A percentile compares a stretch with the other conserved stretches of the same genome.
phyloP scores from a whole-genome alignment of 2,797 vertebrate species.

The Pipistrellus pipistrellus region DNA sequence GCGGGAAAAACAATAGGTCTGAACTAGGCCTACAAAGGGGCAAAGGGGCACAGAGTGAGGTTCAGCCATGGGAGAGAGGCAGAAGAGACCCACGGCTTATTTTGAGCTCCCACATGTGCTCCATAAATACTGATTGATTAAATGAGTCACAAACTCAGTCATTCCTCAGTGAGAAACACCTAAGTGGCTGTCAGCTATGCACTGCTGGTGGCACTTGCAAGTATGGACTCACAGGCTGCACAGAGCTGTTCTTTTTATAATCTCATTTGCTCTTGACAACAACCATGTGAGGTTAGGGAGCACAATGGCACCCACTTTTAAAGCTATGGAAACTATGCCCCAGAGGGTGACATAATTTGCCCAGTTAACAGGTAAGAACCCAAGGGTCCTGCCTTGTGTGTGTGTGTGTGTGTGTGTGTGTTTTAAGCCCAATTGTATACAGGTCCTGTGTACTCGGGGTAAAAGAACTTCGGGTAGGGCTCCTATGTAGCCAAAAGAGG shows the following conservation, averaged over 20 bases:
- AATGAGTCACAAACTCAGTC: background rate
- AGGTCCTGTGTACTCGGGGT: background rate
- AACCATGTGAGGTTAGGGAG: background rate
- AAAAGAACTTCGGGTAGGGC: background rate
- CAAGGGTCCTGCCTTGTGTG: background rate
- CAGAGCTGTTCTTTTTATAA: background rate
- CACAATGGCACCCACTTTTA: background rate
- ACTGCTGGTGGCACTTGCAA: no score
- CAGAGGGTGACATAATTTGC: background rate
- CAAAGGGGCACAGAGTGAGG: background rate
- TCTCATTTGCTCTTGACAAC: background rate
- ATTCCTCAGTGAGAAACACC: background rate
- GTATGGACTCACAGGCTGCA: background rate
- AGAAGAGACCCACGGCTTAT: background rate
- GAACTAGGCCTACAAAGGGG: background rate
- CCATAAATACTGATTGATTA: background rate
- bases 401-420: no score
- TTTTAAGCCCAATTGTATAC: background rate
- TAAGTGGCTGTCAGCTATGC: background rate
- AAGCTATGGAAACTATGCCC: background rate
- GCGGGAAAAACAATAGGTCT: background rate
- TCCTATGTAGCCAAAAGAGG: background rate
- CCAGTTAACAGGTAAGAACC: background rate
- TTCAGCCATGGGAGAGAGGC: rapidly evolving
- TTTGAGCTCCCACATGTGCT: background rate